Evolutionary conservation across 2,888 invertebrate genomes (phyloP), one percentile per base, ranked within the genome.

Genomic region (Cinara cedri): DNA sequence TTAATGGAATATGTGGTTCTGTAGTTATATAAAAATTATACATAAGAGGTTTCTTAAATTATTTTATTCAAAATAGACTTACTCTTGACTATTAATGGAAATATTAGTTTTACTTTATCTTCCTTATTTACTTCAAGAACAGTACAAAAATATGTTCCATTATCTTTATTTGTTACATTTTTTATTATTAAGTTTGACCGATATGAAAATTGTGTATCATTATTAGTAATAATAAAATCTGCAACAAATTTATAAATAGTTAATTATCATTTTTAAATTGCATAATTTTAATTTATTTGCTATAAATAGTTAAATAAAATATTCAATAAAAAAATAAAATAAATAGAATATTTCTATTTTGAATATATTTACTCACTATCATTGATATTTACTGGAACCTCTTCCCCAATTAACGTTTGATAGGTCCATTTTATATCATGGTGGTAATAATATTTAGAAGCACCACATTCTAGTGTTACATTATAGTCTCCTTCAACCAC

Each of bases 391-490:
- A 81, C 34, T 62, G 34, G 60, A 8, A n/a, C 49, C 14, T 57
- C 21, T 42, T 26, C 13, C 21, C 62, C 34, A 49, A 55, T 68
- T 26, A 34, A 16, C 21, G 60, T 11, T 66, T 44, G 75, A 63
- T 84, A 83, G 55, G 84, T 85, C 91, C 91, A 91, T 19, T 84
- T 83, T 2, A 91, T 84, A 14, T 87, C 83, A 3, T 86, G 84
- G 0, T 88, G 86, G 82, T 87, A 89, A 81, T 88, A 87, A 82
- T 88, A 87, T 21, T 87, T 86, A 0, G 90, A 87, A 0, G 89
- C 90, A 3, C 88, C 89, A 84, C 92, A 92, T 8, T 86, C 87
- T 9, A 91, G 82, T 19, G 85, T 85, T 0, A 91, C 84, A 76
- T n/a, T n/a, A n/a, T 87, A 84, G 82, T 91, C 91, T 0, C 89